A percentile compares a stretch with the other conserved stretches of the same genome.
These are phyloP conservation scores for Monomorium pharaonis DNA, from an alignment of 1,140 invertebrate genomes.

Conservation along the genomic window DNA sequence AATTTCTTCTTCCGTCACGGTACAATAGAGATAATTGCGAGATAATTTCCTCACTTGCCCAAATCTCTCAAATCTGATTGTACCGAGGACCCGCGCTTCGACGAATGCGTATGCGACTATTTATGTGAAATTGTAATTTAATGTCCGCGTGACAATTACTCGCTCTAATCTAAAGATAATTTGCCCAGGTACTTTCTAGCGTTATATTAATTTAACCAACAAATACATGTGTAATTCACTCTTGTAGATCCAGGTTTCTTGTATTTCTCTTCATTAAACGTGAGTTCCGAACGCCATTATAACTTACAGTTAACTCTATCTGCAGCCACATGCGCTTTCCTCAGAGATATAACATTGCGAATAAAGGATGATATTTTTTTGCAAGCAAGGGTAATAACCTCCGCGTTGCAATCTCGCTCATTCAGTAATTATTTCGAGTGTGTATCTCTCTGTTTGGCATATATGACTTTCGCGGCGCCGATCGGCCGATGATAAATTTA, in stretches of 20 bases:
- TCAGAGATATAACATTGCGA: neutral
- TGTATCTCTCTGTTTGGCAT: neutral
- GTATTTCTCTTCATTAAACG: conserved; percentile 19
- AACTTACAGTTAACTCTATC: conserved; percentile 15
- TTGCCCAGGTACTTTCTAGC: neutral
- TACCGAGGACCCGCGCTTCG: neutral
- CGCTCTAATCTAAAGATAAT: neutral
- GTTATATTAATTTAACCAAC: neutral
- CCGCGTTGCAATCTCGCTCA: neutral
- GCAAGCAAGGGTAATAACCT: conserved; percentile 7
- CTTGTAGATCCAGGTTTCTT: neutral
- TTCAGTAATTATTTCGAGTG: conserved; percentile 18
- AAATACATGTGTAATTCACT: neutral
- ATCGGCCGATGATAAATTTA: conserved; percentile 29
- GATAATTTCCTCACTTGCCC: neutral
- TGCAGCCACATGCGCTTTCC: neutral
- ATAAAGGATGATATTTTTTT: neutral
- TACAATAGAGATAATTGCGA: neutral
- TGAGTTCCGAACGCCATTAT: conserved; percentile 12
- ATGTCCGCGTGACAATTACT: neutral
- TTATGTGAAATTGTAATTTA: conserved; percentile 20
- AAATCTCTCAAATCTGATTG: neutral
- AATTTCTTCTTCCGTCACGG: neutral
- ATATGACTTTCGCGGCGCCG: neutral
- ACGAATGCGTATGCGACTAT: neutral